phyloP scores from a whole-genome alignment of 2,888 invertebrate genomes.

The Creontiades dilutus region DNA sequence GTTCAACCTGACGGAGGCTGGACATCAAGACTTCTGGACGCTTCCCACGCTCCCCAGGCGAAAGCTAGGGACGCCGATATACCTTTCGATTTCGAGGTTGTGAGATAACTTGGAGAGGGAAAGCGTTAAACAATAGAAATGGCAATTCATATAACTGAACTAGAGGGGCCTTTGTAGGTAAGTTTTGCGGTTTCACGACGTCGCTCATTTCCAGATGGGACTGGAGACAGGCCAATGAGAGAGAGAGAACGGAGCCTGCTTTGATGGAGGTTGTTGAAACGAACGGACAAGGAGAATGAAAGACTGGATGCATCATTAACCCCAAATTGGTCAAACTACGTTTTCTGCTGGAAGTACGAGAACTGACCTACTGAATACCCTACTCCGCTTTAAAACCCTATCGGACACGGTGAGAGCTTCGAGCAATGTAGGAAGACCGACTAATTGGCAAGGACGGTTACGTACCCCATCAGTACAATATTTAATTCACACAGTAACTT shows the following conservation, averaged over 20 bases:
- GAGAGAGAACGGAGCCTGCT: background rate
- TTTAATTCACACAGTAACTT: too few relatives aligned
- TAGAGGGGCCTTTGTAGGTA: background rate
- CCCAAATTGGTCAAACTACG: background rate
- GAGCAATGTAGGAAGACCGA: too few relatives aligned
- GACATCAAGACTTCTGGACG: slow-evolving; percentile 23
- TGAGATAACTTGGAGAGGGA: slow-evolving; percentile 62
- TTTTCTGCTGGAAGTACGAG: background rate
- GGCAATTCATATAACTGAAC: slow-evolving; percentile 47
- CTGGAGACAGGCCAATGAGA: background rate
- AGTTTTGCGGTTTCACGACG: slow-evolving; percentile 2
- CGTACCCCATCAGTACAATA: too few relatives aligned
- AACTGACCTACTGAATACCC: too few relatives aligned
- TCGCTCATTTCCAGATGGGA: slow-evolving; percentile 7
- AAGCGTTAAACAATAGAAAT: slow-evolving; percentile 65
- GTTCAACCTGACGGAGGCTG: background rate
- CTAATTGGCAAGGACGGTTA: too few relatives aligned
- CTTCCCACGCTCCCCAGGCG: slow-evolving; percentile 16
- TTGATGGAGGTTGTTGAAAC: slow-evolving; percentile 6
- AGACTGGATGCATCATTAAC: background rate
- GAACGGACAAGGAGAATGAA: background rate
- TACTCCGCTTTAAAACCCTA: too few relatives aligned
- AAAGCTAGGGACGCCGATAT: slow-evolving; percentile 21
- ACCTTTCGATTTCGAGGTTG: slow-evolving; percentile 61
- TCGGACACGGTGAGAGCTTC: too few relatives aligned